phyloP scores from a whole-genome alignment of 2,113 vertebrate genomes.

The Psittacula cyanocephala region DNA sequence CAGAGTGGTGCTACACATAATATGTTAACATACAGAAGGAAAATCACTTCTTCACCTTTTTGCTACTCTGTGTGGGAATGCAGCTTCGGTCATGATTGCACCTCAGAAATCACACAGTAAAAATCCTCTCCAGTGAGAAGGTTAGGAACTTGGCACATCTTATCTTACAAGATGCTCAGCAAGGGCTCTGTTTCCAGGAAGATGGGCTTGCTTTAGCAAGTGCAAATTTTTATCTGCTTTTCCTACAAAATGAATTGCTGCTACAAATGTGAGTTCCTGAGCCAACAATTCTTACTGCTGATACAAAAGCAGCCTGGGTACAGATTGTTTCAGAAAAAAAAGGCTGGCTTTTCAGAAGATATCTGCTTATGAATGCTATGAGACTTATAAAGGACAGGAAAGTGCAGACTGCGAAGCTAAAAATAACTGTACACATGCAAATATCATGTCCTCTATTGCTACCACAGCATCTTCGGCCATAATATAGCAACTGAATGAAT shows the following conservation, averaged over 20 bases:
- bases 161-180: slow-evolving; percentile 25
- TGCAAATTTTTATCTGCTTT: slow-evolving; percentile 26
- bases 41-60: slow-evolving; percentile 43
- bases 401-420: slow-evolving; percentile 27
- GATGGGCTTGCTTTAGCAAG: background rate
- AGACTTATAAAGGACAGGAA: slow-evolving; percentile 11
- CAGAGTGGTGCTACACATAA: background rate
- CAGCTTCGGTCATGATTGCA: background rate
- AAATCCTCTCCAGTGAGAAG: slow-evolving; percentile 29
- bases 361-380: slow-evolving; percentile 4
- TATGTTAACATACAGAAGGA: slow-evolving; percentile 14
- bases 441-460: background rate
- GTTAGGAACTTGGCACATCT: background rate
- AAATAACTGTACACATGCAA: slow-evolving; percentile 21
- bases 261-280: slow-evolving; percentile 2
- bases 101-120: background rate
- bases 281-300: slow-evolving; percentile 11
- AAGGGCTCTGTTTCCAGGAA: slow-evolving; percentile 3
- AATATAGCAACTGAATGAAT: background rate
- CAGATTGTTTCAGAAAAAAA: background rate
- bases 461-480: background rate
- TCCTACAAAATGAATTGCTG: slow-evolving; percentile 27
- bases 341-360: background rate
- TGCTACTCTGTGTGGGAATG: background rate
- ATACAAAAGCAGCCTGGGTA: background rate